Percentiles rank a stretch among this genome's conserved stretches.
phyloP scores from a whole-genome alignment of 1,140 invertebrate species.

The Tetramorium parvispinum region DNA sequence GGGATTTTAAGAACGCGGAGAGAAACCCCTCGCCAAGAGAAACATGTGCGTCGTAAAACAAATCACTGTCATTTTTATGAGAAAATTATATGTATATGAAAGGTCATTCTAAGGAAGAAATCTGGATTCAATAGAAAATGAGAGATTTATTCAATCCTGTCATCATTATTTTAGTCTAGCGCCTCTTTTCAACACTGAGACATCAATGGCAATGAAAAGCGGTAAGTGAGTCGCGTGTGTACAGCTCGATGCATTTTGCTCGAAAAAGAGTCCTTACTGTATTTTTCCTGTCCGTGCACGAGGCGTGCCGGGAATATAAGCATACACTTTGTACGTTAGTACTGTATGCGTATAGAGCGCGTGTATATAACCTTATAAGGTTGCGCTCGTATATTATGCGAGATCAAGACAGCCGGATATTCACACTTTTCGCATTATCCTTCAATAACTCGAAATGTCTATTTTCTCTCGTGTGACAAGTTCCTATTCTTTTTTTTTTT shows the following conservation, averaged over 20 bases:
- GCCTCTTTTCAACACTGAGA: not conserved
- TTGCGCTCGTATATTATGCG: constrained; percentile 19
- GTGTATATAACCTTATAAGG: not conserved
- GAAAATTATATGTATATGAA: not conserved
- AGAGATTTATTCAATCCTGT: not conserved
- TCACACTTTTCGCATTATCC: constrained; percentile 6
- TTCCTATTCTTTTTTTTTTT: not conserved
- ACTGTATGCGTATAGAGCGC: not conserved
- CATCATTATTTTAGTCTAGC: not conserved
- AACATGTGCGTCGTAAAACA: not conserved
- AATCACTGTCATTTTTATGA: not conserved
- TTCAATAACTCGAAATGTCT: not conserved
- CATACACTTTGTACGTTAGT: not conserved
- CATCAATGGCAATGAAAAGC: not conserved
- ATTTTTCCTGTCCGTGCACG: constrained; percentile 16
- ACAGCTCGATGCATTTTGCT: constrained; percentile 66
- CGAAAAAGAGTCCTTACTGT: constrained; percentile 61
- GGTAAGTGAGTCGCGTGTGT: constrained; percentile 36
- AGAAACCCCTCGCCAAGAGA: not conserved
- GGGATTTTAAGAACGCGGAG: not conserved
- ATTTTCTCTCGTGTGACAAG: not conserved
- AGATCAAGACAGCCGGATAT: constrained; percentile 10
- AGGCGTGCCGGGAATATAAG: constrained; percentile 58
- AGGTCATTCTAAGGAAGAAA: not conserved
- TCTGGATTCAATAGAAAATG: not conserved